Percentiles rank a stretch among this genome's conserved stretches.
Conservation (phyloP, 2,888 invertebrate species). For the Drosophila melanocephala region DNA sequence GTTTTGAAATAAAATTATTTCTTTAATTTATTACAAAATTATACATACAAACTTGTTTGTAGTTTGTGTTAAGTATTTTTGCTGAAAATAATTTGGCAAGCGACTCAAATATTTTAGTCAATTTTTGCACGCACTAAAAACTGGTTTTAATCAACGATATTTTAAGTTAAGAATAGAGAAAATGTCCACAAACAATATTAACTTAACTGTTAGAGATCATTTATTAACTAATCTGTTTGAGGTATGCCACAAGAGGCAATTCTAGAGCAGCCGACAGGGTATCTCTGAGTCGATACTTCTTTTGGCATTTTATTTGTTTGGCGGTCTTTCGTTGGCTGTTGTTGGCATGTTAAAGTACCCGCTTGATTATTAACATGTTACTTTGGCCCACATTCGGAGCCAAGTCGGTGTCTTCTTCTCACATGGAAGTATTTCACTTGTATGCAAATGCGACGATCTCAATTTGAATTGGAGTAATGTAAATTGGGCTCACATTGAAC, state of each 20-base stretch:
- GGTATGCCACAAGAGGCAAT: background rate
- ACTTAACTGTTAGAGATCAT: background rate
- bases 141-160: background rate
- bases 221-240: background rate
- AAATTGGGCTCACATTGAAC: slow-evolving; percentile 30
- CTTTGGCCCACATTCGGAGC: slow-evolving; percentile 71
- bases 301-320: background rate
- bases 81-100: background rate
- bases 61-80: background rate
- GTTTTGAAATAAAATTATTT: background rate
- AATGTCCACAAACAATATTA: background rate
- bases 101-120: background rate
- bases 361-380: slow-evolving; percentile 67
- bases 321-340: slow-evolving; percentile 21
- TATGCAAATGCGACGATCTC: slow-evolving; percentile 57
- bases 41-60: background rate
- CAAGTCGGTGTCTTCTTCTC: slow-evolving; percentile 26
- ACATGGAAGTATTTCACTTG: slow-evolving; percentile 9
- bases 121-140: too few relatives aligned
- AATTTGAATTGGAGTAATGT: slow-evolving; percentile 31
- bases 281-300: slow-evolving; percentile 7
- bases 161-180: background rate
- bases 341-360: slow-evolving; percentile 72
- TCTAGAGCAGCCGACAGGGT: slow-evolving; percentile 31
- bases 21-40: background rate